Percentiles rank a stretch among this genome's conserved stretches.
These are phyloP conservation scores for Apteryx owenii DNA, from an alignment of 2,113 vertebrate genomes.

Conservation along the genomic window DNA sequence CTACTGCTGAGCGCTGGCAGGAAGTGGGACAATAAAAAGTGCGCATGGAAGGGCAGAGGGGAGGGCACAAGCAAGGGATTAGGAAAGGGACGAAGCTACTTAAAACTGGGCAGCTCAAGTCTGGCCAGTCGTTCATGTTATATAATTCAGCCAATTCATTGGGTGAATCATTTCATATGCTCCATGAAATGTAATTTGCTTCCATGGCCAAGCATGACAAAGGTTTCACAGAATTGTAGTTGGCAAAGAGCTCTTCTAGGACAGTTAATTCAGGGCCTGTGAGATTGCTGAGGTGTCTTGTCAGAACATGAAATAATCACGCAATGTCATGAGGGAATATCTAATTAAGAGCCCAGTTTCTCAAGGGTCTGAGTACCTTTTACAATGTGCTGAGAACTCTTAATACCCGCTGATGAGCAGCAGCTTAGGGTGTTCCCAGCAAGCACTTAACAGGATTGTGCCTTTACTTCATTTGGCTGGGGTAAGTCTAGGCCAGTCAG, in stretches of 20 bases:
- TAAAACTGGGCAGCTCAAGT: conserved; percentile 3
- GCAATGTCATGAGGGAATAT: conserved; percentile 19
- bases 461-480: background rate
- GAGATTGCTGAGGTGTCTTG: conserved; percentile 20
- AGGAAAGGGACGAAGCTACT: background rate
- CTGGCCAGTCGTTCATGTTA: background rate
- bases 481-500: conserved; percentile 14
- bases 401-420: background rate
- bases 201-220: conserved; percentile 53
- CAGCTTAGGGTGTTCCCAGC: conserved; percentile 28
- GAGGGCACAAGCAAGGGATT: background rate
- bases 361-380: conserved; percentile 45
- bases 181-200: conserved; percentile 58
- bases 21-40: background rate
- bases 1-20: background rate
- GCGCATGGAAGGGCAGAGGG: background rate
- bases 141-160: conserved; percentile 6
- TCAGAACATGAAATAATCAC: conserved; percentile 57
- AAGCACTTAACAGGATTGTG: conserved; percentile 32
- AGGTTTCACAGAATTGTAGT: conserved; percentile 10
- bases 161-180: conserved; percentile 35
- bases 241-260: conserved; percentile 31
- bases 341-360: conserved; percentile 44
- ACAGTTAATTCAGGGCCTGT: conserved; percentile 5
- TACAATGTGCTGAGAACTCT: background rate